phyloP scores from a whole-genome alignment of 2,888 invertebrate species.

The Atethmia centrago region DNA sequence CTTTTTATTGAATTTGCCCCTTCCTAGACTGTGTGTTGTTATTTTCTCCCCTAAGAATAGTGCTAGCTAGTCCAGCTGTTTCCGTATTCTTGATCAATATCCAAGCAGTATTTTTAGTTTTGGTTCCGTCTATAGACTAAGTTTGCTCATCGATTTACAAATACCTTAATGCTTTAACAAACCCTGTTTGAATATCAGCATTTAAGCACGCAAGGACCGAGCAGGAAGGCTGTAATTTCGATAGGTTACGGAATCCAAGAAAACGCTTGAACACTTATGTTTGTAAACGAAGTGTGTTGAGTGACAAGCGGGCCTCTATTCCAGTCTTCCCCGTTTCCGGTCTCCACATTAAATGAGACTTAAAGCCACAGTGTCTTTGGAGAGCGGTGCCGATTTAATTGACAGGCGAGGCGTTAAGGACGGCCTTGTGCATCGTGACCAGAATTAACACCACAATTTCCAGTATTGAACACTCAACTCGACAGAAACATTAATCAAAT shows the following conservation, averaged over 20 bases:
- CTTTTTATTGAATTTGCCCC: conserved; percentile 45
- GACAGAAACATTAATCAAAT: conserved; percentile 47
- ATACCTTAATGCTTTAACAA: conserved; percentile 17
- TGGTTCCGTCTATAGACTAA: background rate
- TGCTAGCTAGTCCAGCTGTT: conserved; percentile 13
- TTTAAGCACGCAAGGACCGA: conserved; percentile 24
- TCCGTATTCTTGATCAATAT: conserved; percentile 42
- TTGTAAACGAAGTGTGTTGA: conserved; percentile 35
- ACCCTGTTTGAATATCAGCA: background rate
- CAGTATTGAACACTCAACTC: conserved; percentile 22
- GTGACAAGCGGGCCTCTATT: conserved; percentile 21
- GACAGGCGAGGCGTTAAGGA: conserved; percentile 14
- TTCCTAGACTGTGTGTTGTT: conserved; percentile 31
- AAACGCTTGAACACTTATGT: conserved; percentile 32
- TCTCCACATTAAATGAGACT: conserved; percentile 33
- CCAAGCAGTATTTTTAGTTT: conserved; percentile 24
- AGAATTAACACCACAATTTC: conserved; percentile 37
- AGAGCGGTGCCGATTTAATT: conserved; percentile 7
- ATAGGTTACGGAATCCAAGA: background rate
- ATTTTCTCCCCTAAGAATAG: conserved; percentile 19
- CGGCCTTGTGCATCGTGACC: conserved; percentile 18
- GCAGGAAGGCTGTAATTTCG: background rate
- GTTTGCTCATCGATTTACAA: conserved; percentile 4
- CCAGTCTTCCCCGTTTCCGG: conserved; percentile 24
- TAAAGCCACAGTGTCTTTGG: conserved; percentile 1